Base-by-base conservation (phyloP, 64 coral and sea anemone species). In the Orbicella faveolata region DNA sequence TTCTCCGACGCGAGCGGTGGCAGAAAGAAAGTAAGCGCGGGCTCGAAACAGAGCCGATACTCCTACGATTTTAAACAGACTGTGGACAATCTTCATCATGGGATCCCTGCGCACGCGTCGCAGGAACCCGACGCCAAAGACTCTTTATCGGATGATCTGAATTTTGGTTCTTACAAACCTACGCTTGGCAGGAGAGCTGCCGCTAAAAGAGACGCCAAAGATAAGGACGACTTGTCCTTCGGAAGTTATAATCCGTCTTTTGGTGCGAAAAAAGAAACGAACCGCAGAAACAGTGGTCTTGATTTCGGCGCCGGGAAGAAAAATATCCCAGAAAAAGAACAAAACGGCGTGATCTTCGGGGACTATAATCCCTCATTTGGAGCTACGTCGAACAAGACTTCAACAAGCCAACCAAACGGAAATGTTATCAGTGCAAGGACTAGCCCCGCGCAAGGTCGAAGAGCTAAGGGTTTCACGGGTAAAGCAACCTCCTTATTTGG, bases 31-130 rank as follows among this genome's bases (percentile, higher is more conserved):
- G 63, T 36, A n/a, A 88, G 92, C 17, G 88, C 90, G 1, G 61
- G 88, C 0, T 97, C 95, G 0, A 97, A 82, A 23, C 88, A 93
- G 11, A 92, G 94, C 16, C 59, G 88, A 11, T 83, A 75, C 11
- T 87, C 92, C 10, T 97, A 97, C 73, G 95, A 97, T 52, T 90
- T 97, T 66, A 97, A 97, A 87, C 79, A 97, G 88, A 97, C 87
- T 65, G 85, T 94, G 61, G 85, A 97, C 34, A 97, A 97, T 75
- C 89, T 97, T 75, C 95, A 97, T 30, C 88, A 94, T 63, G 95
- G 95, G 8, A 77, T 94, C 3, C 95, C 95, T 21, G 95, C 95
- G 9, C 92, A 97, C 57, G 88, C 92, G 12, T 83, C 95, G 13
- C 92, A 91, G 61, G 90, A 93, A 63, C 63, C 51, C 21, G 84